phyloP scores from a whole-genome alignment of 2,797 vertebrate species.

The Premnoplex brunnescens region DNA sequence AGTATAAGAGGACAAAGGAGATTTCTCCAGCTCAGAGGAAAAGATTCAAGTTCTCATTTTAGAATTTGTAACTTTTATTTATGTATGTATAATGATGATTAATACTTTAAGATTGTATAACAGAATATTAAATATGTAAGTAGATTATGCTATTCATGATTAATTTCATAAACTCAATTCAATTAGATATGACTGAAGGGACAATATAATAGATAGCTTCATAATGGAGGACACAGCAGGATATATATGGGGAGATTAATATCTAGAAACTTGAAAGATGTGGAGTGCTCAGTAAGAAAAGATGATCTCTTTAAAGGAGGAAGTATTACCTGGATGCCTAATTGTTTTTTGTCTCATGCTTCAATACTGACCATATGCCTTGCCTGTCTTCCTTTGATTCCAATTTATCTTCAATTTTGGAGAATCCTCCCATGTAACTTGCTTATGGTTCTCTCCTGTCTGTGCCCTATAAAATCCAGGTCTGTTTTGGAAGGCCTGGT shows the following conservation, averaged over 20 bases:
- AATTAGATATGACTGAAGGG: background rate
- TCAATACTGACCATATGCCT: background rate
- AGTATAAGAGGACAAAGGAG: background rate
- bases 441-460: background rate
- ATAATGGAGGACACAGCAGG: background rate
- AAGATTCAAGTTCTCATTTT: background rate
- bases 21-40: background rate
- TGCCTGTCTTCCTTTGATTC: background rate
- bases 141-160: background rate
- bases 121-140: background rate
- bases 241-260: background rate
- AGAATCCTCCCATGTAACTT: background rate
- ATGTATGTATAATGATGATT: background rate
- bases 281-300: background rate
- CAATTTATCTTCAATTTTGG: background rate
- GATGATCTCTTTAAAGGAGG: background rate
- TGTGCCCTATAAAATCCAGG: background rate
- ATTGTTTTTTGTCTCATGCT: background rate
- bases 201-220: background rate
- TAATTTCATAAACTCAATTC: constrained; percentile 34
- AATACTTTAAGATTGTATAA: background rate
- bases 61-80: background rate
- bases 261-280: background rate
- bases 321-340: background rate
- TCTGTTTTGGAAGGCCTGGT: background rate